phyloP scores from a whole-genome alignment of 2,797 vertebrate species.

The Brotula barbata region DNA sequence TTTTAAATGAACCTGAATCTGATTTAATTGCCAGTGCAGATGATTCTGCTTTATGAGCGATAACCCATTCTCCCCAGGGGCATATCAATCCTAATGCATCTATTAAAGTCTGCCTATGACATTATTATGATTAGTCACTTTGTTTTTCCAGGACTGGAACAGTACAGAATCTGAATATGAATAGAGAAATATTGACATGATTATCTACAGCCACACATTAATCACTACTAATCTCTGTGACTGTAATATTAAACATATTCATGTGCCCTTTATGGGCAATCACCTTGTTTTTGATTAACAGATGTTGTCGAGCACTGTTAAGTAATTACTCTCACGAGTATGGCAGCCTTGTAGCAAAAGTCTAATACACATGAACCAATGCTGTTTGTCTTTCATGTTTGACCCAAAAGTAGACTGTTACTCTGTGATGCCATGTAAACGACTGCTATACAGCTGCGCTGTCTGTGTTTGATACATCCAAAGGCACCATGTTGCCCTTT shows the following conservation, averaged over 20 bases:
- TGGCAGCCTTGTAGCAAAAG: constrained; percentile 37
- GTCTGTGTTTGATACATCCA: no score
- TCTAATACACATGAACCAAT: constrained; percentile 55
- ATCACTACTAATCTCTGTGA: constrained; percentile 66
- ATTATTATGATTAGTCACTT: constrained; percentile 77
- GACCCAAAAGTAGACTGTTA: constrained; percentile 9
- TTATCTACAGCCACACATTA: constrained; percentile 68
- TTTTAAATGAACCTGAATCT: constrained; percentile 75
- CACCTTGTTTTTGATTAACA: constrained; percentile 66
- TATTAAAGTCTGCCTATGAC: constrained; percentile 75
- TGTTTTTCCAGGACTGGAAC: constrained; percentile 64
- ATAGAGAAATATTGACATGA: constrained; percentile 70
- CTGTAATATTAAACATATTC: constrained; percentile 64
- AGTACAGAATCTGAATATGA: constrained; percentile 68
- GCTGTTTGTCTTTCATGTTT: constrained; percentile 35
- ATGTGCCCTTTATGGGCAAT: constrained; percentile 64
- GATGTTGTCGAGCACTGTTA: constrained; percentile 58
- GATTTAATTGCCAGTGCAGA: constrained; percentile 78
- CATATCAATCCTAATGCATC: constrained; percentile 76
- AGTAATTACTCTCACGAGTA: constrained; percentile 57
- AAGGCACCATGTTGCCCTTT: constrained; percentile 55
- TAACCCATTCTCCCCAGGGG: constrained; percentile 76
- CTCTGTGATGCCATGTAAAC: constrained; percentile 9
- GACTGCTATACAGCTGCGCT: no score
- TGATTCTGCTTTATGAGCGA: constrained; percentile 78